These are phyloP conservation scores for Eurypyga helias DNA, from an alignment of 2,113 vertebrate species.

Conservation along the genomic window DNA sequence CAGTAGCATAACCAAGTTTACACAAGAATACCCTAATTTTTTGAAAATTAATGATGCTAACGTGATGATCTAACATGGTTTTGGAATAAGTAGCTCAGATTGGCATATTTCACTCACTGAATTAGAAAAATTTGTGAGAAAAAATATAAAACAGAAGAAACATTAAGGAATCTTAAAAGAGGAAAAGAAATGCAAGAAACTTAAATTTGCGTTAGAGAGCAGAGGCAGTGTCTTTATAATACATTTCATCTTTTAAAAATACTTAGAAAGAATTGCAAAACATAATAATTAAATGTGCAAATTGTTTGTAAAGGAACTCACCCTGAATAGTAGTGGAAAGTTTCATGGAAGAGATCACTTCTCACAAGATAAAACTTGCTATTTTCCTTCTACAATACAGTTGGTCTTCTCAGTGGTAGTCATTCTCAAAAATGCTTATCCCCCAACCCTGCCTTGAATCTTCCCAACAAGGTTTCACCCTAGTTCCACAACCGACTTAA, in stretches of 20 bases:
- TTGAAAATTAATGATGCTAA: neutral
- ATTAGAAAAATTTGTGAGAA: neutral
- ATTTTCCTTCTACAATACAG: neutral
- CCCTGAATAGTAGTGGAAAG: neutral
- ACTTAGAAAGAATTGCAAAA: neutral
- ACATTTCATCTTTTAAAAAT: neutral
- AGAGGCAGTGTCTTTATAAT: neutral
- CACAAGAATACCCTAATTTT: neutral
- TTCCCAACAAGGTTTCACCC: neutral
- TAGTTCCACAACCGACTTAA: neutral
- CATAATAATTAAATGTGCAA: neutral
- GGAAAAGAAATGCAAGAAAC: neutral
- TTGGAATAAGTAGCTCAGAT: neutral
- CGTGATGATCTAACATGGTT: accelerated
- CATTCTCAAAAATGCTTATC: neutral
- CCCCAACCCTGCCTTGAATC: neutral
- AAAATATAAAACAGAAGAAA: neutral
- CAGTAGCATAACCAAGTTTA: neutral
- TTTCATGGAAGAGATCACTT: neutral
- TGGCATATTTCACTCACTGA: neutral
- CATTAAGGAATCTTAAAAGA: neutral
- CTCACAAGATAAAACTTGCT: neutral
- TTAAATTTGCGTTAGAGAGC: neutral
- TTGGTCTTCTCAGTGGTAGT: neutral
- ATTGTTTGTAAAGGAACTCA: neutral